Evolutionary conservation across 2,888 invertebrate genomes (phyloP), one percentile per base, ranked within the genome.

Genomic region (Aphidoletes aphidimyza): DNA sequence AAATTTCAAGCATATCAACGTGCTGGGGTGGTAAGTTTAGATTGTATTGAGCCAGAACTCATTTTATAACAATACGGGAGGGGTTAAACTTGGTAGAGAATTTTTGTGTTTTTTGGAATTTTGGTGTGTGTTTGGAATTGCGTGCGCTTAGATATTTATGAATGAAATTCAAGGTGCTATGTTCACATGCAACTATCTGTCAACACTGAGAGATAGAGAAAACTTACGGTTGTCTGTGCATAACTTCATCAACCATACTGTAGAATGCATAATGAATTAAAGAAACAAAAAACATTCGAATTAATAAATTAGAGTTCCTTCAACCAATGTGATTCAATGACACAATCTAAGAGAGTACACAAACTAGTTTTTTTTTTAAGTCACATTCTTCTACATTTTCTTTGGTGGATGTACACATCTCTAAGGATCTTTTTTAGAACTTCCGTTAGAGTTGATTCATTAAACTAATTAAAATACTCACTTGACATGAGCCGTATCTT

Each of bases 151-250:
- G n/a, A 54, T 11, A n/a, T 17, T n/a, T 8, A 14, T n/a, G 17
- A 6, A 8, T 54, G 17, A 8, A 54, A 17, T n/a, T n/a, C 37
- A 81, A 37, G 2, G 81, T n/a, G 81, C 19, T n/a, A 26, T 39
- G 11, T 8, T 8, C 6, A 37, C 81, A 36, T 81, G 37, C 37
- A 81, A 81, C 81, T 37, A 37, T 81, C 37, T n/a, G 6, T 37
- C 81, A 81, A 17, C 14, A n/a, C n/a, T n/a, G n/a, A n/a, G n/a
- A n/a, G n/a, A n/a, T n/a, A n/a, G n/a, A n/a, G n/a, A n/a, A n/a
- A 37, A 93, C 93, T 94, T 93, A 94, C 93, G 93, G 93, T 89
- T 93, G 93, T 88, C 93, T 93, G 90, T 93, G 93, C 90, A 93
- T 92, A 88, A 93, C 93, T 90, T 93, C 94, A 87, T 93, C 93